Base-by-base conservation (phyloP, 2,888 invertebrate species). In the Cryptus viduatorius region DNA sequence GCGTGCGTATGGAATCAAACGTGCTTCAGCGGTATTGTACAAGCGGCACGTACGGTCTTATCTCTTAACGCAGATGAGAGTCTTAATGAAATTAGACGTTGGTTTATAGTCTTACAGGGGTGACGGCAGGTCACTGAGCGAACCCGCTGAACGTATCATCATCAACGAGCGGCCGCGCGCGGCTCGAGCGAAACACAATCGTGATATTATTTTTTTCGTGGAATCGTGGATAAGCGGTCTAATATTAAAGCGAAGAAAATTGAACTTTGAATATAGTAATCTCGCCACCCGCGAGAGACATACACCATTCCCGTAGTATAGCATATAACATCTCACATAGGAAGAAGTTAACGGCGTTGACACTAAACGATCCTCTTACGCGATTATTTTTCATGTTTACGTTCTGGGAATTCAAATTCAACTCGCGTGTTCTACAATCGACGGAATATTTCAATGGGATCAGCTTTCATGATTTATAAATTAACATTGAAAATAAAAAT, bases 81-180 rank as follows among this genome's bases (percentile, higher is more conserved):
- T 84, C 85, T 87, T 88, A 89, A 91, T 90, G 86, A 87, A 90
- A 91, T 92, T 89, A 90, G 86, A 89, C 87, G 65, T 65, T 78
- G 44, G 65, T 65, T 56, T 65, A 75, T 31, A 69, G 59, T 42
- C 81, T 71, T 16, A 1, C 31, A 44, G 67, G 56, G 31, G 50
- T 75, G 84, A 75, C 65, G 78, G 79, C 42, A 69, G 81, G 84
- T 84, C 84, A 82, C 75, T 44, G 42, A 53, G 72, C 48, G 65
- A 61, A 69, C 73, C 79, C 65, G 37, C 37, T 19, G 73, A 78
- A 71, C 75, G 29, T 82, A 79, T 82, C 61, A 31, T 72, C 56
- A 8, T 5, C 5, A 37, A 10, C 68, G 53, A 56, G 56, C 46
- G 64, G 29, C 37, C 37, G 37, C 14, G 10, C 37, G 37, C 14